Evolutionary conservation across 2,797 vertebrate species (phyloP), one percentile per base, ranked within the genome.

Genomic region (Graptemys geographica): DNA sequence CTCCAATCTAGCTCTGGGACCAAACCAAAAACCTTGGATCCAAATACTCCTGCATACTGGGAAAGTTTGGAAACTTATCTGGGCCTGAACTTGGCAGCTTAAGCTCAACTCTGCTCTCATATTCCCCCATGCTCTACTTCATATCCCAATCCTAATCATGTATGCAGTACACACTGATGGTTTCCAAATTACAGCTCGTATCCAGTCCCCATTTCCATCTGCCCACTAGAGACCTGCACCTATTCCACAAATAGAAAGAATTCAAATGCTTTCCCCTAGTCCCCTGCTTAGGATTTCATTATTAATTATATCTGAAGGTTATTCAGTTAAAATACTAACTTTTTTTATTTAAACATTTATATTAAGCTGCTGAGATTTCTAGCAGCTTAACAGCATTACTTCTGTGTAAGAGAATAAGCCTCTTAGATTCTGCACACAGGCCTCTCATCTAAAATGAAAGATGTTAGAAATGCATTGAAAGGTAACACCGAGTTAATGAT

Each of bases 261-360:
- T 88, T 89, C 94, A 96, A 97, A 95, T 87, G 94, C 92, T 95
- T 96, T 97, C 94, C 93, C 91, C 81, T 92, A 97, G 86, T 90
- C 90, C 95, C 74, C 90, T 94, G 86, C 95, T 98, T 97, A 97
- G 95, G 96, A 97, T 97, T 98, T 95, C 96, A 97, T 97, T 98
- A 97, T 95, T 98, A 97, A 98, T 98, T 98, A 98, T 96, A 91
- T 96, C 96, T 97, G 93, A 98, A 97, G 95, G 97, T 96, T 98
- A 97, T 97, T 97, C 90, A 95, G 98, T 96, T 97, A 98, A 98
- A 97, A 97, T 96, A 97, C 96, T 96, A 97, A 97, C 74, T 97
- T 98, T 96, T 83, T 98, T 98, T 97, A 98, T 96, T 95, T 97
- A 95, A 98, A 98, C 94, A 94, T 98, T 98, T 98, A 97, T 97